Percentiles rank a stretch among this genome's conserved stretches.
These are phyloP conservation scores for Orchesellides sinensis DNA, from an alignment of 2,888 invertebrate species.

Conservation along the genomic window DNA sequence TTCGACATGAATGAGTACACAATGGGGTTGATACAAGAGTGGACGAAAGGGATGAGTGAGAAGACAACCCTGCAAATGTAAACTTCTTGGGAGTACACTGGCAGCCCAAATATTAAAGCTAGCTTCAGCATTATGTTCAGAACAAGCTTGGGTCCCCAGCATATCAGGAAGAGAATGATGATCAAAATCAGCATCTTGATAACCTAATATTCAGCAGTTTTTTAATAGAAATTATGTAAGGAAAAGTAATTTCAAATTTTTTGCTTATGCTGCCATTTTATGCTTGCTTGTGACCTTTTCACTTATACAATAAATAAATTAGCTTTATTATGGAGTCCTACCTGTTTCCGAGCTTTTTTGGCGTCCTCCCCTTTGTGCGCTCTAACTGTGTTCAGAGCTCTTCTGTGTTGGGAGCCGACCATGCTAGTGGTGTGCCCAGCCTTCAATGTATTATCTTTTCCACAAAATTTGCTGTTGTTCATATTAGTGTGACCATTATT, in stretches of 20 bases:
- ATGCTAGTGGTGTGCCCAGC: background rate
- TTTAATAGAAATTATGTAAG: too few relatives aligned
- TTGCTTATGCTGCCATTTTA: too few relatives aligned
- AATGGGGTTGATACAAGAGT: conserved; percentile 75
- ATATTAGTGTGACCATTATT: conserved; percentile 51
- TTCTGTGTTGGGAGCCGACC: conserved; percentile 35
- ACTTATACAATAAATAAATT: too few relatives aligned
- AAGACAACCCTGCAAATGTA: conserved; percentile 76
- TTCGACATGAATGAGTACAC: conserved; percentile 77
- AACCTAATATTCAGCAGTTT: too few relatives aligned
- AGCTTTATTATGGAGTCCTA: conserved; percentile 62
- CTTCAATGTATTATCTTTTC: conserved; percentile 17
- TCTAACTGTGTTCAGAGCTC: conserved; percentile 58
- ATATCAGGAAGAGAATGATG: conserved; percentile 78
- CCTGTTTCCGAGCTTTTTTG: conserved; percentile 76
- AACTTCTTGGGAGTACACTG: conserved; percentile 75
- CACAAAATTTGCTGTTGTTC: conserved; percentile 20
- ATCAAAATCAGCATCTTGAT: conserved; percentile 80
- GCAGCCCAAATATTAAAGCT: conserved; percentile 71
- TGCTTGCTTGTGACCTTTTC: too few relatives aligned
- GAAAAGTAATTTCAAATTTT: too few relatives aligned
- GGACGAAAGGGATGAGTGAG: conserved; percentile 77
- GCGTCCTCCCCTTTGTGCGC: conserved; percentile 75
- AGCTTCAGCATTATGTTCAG: conserved; percentile 77
- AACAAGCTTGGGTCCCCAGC: conserved; percentile 79